Percentiles rank a stretch among this genome's conserved stretches.
Conservation (phyloP, 35 echinoderm and acorn worm species). For the Stichopus chloronotus region DNA sequence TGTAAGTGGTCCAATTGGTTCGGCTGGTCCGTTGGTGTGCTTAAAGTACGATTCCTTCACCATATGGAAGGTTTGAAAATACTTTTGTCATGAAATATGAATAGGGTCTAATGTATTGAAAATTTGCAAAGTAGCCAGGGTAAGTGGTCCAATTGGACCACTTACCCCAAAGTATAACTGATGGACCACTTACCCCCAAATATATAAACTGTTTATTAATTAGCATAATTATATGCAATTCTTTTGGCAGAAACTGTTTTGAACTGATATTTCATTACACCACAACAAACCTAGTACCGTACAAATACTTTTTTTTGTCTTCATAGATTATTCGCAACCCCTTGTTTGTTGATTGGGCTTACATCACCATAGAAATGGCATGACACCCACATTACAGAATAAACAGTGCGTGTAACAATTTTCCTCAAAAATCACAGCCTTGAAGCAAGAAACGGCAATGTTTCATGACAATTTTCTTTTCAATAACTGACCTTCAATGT, state of each 20-base stretch:
- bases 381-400: neutral
- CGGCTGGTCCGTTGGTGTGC: too few species aligned
- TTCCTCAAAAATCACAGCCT: neutral
- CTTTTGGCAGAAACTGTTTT: too few species aligned
- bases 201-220: neutral
- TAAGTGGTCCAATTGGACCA: too few species aligned
- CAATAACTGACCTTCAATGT: neutral
- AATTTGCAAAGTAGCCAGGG: neutral
- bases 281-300: neutral
- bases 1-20: neutral
- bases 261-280: neutral
- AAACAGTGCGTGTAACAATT: neutral
- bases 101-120: neutral
- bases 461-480: neutral
- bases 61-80: too few species aligned
- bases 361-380: neutral
- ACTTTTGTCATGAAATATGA: too few species aligned
- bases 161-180: too few species aligned
- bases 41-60: too few species aligned
- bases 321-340: neutral
- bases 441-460: neutral
- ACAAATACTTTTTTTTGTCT: neutral
- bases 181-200: slow-evolving; percentile 38
- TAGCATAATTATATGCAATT: neutral
- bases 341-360: neutral